Conservation (phyloP, 2,888 invertebrate genomes). For the Coelopa pilipes region DNA sequence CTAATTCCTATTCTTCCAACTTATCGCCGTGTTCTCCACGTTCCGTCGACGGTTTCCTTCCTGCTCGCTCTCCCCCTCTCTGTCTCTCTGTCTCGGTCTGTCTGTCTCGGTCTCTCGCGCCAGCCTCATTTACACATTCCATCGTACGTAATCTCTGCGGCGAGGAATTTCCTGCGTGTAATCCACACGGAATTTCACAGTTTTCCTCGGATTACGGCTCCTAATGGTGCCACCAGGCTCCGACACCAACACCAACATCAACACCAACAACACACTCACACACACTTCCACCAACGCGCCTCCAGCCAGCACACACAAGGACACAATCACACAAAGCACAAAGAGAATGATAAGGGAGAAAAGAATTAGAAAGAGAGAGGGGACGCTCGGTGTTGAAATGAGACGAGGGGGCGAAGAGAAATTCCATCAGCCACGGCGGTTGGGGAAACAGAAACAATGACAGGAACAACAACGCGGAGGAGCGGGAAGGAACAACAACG, state of each 20-base stretch:
- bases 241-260: too few species aligned
- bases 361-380: too few species aligned
- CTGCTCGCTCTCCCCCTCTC: too few species aligned
- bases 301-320: slow-evolving; percentile 37
- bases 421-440: slow-evolving; percentile 31
- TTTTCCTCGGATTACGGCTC: slow-evolving; percentile 51
- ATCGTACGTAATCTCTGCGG: slow-evolving; percentile 55
- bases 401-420: slow-evolving; percentile 28
- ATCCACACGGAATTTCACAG: slow-evolving; percentile 56
- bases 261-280: slow-evolving; percentile 25
- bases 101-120: not conserved
- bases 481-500: too few species aligned
- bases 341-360: too few species aligned
- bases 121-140: slow-evolving; percentile 48
- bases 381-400: too few species aligned
- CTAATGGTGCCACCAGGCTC: slow-evolving; percentile 49
- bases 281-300: not conserved
- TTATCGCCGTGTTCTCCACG: too few species aligned
- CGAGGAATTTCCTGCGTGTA: slow-evolving; percentile 46
- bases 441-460: slow-evolving; percentile 15
- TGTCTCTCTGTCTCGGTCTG: not conserved
- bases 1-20: too few species aligned
- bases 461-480: too few species aligned
- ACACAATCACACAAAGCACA: too few species aligned
- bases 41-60: too few species aligned